A percentile compares a stretch with the other conserved stretches of the same genome.
Conservation (phyloP, 2,113 vertebrate species). For the Oxyruncus cristatus region DNA sequence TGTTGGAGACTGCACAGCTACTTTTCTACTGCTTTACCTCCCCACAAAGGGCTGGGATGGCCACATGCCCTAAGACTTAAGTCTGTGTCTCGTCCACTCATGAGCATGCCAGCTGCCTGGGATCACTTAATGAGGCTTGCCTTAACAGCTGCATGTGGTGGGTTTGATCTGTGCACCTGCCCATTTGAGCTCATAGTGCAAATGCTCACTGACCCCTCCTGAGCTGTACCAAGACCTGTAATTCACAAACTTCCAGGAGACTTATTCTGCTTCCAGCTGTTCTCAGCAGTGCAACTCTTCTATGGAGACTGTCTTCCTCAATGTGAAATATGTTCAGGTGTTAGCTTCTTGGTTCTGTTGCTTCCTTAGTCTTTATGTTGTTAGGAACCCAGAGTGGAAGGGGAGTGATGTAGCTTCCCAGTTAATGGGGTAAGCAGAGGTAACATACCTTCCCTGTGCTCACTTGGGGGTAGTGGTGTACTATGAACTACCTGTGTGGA, state of each 20-base stretch:
- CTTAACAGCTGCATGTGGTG: not conserved
- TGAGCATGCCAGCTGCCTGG: not conserved
- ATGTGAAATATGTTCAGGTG: not conserved
- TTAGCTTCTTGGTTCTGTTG: not conserved
- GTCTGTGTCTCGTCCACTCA: not conserved
- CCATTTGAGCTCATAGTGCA: not conserved
- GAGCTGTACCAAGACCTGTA: not conserved
- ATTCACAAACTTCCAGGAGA: not conserved
- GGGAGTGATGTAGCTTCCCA: not conserved
- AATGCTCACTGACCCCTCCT: not conserved
- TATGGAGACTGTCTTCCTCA: not conserved
- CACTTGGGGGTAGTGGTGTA: not conserved
- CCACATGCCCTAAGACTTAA: not conserved
- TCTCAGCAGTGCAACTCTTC: not conserved
- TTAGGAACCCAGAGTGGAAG: not conserved
- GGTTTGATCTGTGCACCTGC: not conserved
- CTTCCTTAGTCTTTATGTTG: not conserved
- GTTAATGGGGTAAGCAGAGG: not conserved
- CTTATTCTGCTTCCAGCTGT: not conserved
- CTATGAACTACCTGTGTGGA: no score
- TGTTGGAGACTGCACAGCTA: not conserved
- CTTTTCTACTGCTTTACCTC: not conserved
- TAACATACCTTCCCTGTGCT: not conserved
- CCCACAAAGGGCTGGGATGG: not conserved
- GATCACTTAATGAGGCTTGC: not conserved